These are phyloP conservation scores for Lochmaea capreae DNA, from an alignment of 2,888 invertebrate genomes.

Conservation along the genomic window DNA sequence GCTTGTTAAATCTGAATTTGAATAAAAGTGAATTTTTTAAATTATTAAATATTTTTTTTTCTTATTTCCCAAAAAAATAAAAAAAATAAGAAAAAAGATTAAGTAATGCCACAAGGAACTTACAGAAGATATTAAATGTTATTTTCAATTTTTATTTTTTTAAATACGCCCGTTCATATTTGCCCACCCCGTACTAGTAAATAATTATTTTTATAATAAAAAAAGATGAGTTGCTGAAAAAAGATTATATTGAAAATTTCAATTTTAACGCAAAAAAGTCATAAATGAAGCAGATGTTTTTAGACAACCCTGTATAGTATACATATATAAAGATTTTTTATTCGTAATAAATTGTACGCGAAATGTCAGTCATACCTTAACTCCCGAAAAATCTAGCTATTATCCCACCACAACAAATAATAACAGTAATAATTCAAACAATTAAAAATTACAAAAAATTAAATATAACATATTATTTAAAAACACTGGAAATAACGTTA, in stretches of 20 bases:
- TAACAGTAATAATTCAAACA: constrained; percentile 10
- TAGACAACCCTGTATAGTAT: constrained; percentile 8
- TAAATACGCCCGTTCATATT: too few relatives aligned
- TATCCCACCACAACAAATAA: constrained; percentile 17
- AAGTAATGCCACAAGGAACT: too few relatives aligned
- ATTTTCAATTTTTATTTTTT: too few relatives aligned
- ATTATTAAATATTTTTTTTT: too few relatives aligned
- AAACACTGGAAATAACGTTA: constrained; percentile 9
- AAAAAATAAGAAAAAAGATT: too few relatives aligned
- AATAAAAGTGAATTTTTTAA: background rate
- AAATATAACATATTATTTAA: constrained; percentile 8
- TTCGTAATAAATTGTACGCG: constrained; percentile 20
- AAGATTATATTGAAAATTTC: too few relatives aligned
- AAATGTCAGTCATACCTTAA: constrained; percentile 25
- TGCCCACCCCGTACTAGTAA: too few relatives aligned
- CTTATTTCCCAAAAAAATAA: too few relatives aligned
- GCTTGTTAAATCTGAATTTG: background rate
- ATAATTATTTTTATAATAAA: too few relatives aligned
- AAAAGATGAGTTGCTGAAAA: too few relatives aligned
- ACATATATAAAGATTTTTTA: constrained; percentile 2
- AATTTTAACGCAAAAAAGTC: too few relatives aligned
- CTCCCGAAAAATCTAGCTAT: constrained; percentile 23
- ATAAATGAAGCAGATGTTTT: background rate
- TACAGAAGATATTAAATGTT: too few relatives aligned
- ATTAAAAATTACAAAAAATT: constrained; percentile 3